phyloP scores from a whole-genome alignment of 2,797 vertebrate genomes.

The Pygocentrus nattereri region DNA sequence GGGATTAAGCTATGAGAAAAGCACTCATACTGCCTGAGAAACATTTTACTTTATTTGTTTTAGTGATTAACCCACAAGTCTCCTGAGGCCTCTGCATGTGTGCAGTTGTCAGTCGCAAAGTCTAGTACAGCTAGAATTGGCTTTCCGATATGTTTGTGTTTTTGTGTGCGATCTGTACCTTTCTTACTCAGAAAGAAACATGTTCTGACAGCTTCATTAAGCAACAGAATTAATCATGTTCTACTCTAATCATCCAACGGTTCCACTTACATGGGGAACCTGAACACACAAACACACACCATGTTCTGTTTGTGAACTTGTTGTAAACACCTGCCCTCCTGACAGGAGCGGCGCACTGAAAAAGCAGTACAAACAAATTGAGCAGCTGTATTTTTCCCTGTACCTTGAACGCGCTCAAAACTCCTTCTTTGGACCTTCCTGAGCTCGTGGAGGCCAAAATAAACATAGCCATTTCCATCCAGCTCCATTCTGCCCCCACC shows the following conservation, averaged over 20 bases:
- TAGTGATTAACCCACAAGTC: conserved; percentile 3
- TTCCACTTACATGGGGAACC: conserved; percentile 20
- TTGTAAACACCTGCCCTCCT: conserved; percentile 58
- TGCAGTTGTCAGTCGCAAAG: background rate
- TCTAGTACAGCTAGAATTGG: background rate
- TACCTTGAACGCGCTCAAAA: conserved; percentile 22
- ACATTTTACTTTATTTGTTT: background rate
- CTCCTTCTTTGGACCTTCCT: conserved; percentile 22
- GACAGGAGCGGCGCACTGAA: conserved; percentile 10
- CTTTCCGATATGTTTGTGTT: background rate
- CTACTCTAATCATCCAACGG: conserved; percentile 28
- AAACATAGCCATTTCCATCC: conserved; percentile 29
- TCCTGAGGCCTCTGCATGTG: background rate
- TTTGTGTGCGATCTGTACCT: background rate
- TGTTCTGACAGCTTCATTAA: conserved; percentile 43
- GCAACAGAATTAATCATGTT: conserved; percentile 47
- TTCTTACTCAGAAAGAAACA: conserved; percentile 19
- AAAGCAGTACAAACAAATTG: conserved; percentile 27
- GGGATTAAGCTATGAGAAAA: background rate
- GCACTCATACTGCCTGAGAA: background rate
- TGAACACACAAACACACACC: conserved; percentile 54
- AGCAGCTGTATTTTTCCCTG: conserved; percentile 39
- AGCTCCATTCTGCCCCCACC: background rate
- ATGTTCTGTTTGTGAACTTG: conserved; percentile 42
- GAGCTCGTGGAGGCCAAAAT: conserved; percentile 35